Conservation (phyloP, 2,888 invertebrate genomes). For the Oligia strigilis region DNA sequence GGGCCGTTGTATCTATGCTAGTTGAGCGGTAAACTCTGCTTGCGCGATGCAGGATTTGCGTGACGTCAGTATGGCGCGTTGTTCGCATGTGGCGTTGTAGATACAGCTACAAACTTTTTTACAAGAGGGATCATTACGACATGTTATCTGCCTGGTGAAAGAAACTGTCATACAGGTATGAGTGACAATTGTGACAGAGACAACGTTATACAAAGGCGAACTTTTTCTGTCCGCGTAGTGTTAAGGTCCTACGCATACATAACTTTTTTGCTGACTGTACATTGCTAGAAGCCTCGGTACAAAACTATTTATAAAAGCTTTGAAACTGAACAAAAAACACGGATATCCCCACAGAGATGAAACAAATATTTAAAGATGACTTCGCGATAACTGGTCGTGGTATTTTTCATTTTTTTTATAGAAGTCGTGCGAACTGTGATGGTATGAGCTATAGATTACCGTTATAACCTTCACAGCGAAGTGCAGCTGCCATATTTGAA, state of each 20-base stretch:
- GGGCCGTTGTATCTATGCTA: too few species aligned
- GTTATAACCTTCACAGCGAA: neutral
- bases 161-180: neutral
- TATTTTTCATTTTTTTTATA: neutral
- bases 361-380: slow-evolving; percentile 42
- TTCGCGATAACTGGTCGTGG: slow-evolving; percentile 20
- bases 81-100: too few species aligned
- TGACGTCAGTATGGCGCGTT: too few species aligned
- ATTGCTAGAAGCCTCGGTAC: neutral
- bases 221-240: neutral
- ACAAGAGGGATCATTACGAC: neutral
- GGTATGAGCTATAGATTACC: slow-evolving; percentile 5
- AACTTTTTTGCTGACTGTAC: slow-evolving; percentile 15
- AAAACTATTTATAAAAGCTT: slow-evolving; percentile 5
- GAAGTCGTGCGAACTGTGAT: neutral
- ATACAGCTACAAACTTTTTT: too few species aligned
- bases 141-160: neutral
- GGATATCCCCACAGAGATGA: slow-evolving; percentile 20
- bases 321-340: slow-evolving; percentile 26
- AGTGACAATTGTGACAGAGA: neutral
- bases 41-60: too few species aligned
- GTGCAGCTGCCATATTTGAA: neutral
- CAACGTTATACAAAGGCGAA: neutral
- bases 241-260: neutral
- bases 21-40: too few species aligned